Percentiles rank a stretch among this genome's conserved stretches.
phyloP scores from a whole-genome alignment of 2,797 vertebrate species.

The Eulemur mongoz region DNA sequence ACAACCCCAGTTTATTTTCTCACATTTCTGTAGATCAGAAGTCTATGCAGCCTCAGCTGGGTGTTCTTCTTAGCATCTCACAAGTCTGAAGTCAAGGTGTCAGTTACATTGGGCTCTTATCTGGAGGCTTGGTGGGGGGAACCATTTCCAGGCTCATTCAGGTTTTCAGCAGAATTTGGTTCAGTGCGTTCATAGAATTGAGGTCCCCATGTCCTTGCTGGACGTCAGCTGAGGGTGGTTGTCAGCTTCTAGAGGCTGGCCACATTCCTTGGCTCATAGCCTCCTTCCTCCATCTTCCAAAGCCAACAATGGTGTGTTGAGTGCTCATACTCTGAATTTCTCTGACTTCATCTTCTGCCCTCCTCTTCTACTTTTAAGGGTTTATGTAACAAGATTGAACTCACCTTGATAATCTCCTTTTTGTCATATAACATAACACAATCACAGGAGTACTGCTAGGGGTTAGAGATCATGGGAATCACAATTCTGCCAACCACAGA shows the following conservation, averaged over 20 bases:
- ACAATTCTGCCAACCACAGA: not conserved
- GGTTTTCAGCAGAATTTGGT: not conserved
- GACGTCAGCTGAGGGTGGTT: not conserved
- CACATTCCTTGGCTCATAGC: not conserved
- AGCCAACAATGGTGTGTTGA: not conserved
- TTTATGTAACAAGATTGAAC: not conserved
- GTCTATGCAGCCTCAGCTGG: not conserved
- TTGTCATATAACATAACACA: not conserved
- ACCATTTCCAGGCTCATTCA: not conserved
- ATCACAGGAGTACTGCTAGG: not conserved
- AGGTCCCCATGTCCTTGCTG: not conserved
- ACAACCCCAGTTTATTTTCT: not conserved
- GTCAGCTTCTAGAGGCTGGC: not conserved
- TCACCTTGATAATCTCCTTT: not conserved
- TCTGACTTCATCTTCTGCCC: not conserved
- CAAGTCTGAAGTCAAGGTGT: not conserved
- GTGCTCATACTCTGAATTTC: not conserved
- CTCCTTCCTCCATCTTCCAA: constrained; percentile 1
- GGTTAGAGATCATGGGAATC: not conserved
- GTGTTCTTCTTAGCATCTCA: not conserved
- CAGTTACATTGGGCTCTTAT: not conserved
- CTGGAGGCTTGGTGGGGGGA: not conserved
- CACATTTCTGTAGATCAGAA: not conserved
- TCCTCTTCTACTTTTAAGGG: not conserved
- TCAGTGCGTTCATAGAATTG: not conserved